Evolutionary conservation across 2,888 invertebrate species (phyloP).

Genomic region (Ochropleura plecta): DNA sequence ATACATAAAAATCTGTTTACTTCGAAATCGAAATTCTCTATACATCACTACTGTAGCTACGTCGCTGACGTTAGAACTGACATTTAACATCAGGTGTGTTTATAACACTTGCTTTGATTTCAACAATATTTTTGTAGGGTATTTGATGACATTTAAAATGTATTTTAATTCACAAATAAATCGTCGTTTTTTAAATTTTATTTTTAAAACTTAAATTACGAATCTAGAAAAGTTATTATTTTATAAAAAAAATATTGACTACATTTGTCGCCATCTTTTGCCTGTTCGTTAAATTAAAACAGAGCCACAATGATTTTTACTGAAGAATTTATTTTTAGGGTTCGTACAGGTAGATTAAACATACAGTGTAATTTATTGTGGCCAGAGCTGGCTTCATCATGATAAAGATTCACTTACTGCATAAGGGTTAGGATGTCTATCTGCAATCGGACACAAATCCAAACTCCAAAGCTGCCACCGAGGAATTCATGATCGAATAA

Average conservation of each 20-base stretch:
- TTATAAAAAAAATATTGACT: not conserved
- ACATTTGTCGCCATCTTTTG: conserved; percentile 17
- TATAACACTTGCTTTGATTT: not conserved
- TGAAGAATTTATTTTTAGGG: too few species aligned
- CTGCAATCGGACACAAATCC: too few species aligned
- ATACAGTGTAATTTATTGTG: too few species aligned
- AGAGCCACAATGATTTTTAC: too few species aligned
- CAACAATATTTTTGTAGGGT: not conserved
- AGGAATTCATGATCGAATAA: too few species aligned
- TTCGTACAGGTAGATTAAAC: too few species aligned
- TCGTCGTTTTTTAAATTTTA: too few species aligned
- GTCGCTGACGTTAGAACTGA: conserved; percentile 15
- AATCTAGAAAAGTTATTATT: not conserved
- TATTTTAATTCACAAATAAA: not conserved
- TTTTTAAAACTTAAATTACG: not conserved
- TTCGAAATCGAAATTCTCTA: not conserved
- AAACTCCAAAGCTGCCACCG: too few species aligned
- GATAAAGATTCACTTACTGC: too few species aligned
- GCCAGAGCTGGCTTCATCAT: too few species aligned
- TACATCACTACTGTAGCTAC: conserved; percentile 15
- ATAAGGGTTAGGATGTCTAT: too few species aligned
- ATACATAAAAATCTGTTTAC: too few species aligned
- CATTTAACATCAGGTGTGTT: conserved; percentile 24
- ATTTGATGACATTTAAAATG: not conserved
- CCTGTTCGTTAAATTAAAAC: not conserved